phyloP scores from a whole-genome alignment of 2,888 invertebrate species.

The Heliconius cydno region DNA sequence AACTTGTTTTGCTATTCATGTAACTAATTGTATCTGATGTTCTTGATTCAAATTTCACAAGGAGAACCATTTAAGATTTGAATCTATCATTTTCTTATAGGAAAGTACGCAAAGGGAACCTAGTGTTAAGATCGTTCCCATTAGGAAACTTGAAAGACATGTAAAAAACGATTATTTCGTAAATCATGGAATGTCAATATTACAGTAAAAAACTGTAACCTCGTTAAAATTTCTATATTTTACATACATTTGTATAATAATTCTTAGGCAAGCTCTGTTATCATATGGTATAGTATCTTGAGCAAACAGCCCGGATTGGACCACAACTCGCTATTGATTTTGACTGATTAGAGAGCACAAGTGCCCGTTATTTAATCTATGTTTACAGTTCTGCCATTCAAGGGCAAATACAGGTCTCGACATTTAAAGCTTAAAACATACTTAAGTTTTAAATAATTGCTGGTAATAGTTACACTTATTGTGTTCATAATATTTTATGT shows the following conservation, averaged over 20 bases:
- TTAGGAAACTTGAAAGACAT: not conserved
- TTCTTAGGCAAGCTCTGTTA: conserved; percentile 54
- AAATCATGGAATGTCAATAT: not conserved
- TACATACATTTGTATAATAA: conserved; percentile 38
- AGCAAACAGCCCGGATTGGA: conserved; percentile 63
- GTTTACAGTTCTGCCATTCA: conserved; percentile 46
- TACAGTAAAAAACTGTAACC: not conserved
- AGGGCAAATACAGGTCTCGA: conserved; percentile 45
- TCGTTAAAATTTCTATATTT: conserved; percentile 39
- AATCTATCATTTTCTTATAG: too few species aligned
- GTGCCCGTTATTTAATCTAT: conserved; percentile 54
- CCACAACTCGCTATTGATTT: conserved; percentile 68
- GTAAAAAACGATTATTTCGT: not conserved
- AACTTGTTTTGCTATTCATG: not conserved
- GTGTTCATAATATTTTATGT: not conserved
- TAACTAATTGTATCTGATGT: not conserved
- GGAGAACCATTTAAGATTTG: not conserved
- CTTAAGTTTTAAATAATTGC: conserved; percentile 22
- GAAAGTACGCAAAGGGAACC: too few species aligned
- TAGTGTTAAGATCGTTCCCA: too few species aligned
- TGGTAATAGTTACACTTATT: not conserved
- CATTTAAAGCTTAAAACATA: conserved; percentile 36
- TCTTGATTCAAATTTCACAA: not conserved
- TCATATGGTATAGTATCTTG: conserved; percentile 61
- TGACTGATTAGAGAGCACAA: conserved; percentile 64